Evolutionary conservation across 1,140 invertebrate genomes (phyloP), one percentile per base, ranked within the genome.

Genomic region (Paracyclopina nana): DNA sequence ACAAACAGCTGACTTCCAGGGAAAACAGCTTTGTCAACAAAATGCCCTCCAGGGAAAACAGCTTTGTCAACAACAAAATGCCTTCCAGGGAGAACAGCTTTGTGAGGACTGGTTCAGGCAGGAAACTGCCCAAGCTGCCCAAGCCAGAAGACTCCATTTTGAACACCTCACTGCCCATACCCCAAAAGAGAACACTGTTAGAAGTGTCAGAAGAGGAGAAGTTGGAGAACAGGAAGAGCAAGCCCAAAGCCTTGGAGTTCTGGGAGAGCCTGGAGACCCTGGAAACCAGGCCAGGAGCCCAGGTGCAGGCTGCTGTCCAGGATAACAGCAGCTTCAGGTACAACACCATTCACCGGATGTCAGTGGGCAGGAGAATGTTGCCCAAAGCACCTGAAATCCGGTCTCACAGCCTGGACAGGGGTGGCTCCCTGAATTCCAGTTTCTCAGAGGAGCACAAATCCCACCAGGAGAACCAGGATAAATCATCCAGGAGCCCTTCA

Each of bases 261-360:
- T 61, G 60, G 60, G 54, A 60, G 42, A 56, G 26, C 34, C 44
- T 57, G 42, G 40, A 55, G 42, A n/a, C n/a, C n/a, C n/a, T n/a
- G n/a, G n/a, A n/a, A n/a, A n/a, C n/a, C n/a, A n/a, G n/a, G n/a
- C n/a, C n/a, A n/a, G n/a, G n/a, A n/a, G n/a, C n/a, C n/a, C n/a
- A n/a, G n/a, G n/a, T n/a, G n/a, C n/a, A n/a, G n/a, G 26, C 29
- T 43, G 16, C 26, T n/a, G n/a, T 31, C 9, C 8, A 6, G 6
- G 49, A 51, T n/a, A 8, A 30, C 14, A 43, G 34, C 22, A 38
- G 42, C 27, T 51, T 51, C 29, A 4, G 58, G 30, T 59, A 59
- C 46, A 58, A 59, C 55, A 59, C 58, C 1, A 59, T 58, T 9
- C 58, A 59, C 42, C 54, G 58, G 6, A 59, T 59, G 55, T 51